These are phyloP conservation scores for Myathropa florea DNA, from an alignment of 2,888 invertebrate genomes.

Conservation along the genomic window DNA sequence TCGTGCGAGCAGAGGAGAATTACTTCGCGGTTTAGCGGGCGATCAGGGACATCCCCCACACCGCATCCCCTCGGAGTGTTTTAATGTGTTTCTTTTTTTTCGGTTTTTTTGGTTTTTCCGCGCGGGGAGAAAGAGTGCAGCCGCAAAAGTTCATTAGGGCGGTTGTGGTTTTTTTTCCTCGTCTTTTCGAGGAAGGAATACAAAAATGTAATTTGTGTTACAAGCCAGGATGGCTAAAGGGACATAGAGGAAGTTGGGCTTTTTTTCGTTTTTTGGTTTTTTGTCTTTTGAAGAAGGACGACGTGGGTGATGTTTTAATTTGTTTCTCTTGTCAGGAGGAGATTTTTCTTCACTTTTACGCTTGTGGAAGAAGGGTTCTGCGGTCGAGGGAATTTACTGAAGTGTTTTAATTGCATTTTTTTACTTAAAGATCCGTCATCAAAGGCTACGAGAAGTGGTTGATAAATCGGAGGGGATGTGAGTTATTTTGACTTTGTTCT, in stretches of 20 bases:
- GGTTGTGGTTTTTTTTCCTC: constrained; percentile 31
- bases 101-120: too few relatives aligned
- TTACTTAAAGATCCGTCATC: constrained; percentile 39
- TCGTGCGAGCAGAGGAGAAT: constrained; percentile 22
- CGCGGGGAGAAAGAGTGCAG: constrained; percentile 42
- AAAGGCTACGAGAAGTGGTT: constrained; percentile 31
- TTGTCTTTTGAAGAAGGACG: constrained; percentile 50
- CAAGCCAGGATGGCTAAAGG: constrained; percentile 42
- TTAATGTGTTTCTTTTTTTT: constrained; percentile 36
- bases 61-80: constrained; percentile 13
- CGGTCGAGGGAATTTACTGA: constrained; percentile 49
- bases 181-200: constrained; percentile 36
- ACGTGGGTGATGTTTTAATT: constrained; percentile 71
- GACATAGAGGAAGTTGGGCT: constrained; percentile 9
- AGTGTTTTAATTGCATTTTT: constrained; percentile 66
- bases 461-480: not conserved
- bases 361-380: constrained; percentile 43
- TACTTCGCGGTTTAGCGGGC: constrained; percentile 57
- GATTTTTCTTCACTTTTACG: constrained; percentile 28
- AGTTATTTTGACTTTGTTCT: not conserved
- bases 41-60: constrained; percentile 32
- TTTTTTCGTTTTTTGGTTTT: constrained; percentile 11
- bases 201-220: constrained; percentile 69
- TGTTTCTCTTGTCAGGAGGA: constrained; percentile 67
- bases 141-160: constrained; percentile 71